Base-by-base conservation (phyloP, 2,888 invertebrate genomes). In the Apotomis betuletana region DNA sequence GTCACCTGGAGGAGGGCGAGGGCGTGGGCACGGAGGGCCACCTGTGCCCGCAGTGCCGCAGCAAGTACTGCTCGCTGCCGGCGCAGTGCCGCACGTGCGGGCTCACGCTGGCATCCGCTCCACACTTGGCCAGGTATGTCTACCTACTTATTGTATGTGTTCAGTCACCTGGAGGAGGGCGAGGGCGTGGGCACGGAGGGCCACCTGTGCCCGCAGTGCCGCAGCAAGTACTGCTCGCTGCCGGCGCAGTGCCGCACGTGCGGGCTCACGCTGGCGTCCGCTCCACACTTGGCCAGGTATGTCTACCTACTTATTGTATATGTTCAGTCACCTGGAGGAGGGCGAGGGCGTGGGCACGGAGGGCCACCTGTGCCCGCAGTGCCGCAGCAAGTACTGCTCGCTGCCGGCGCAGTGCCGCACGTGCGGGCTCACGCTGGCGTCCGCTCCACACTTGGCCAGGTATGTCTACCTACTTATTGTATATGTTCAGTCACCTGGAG, bases 321-420 rank as follows among this genome's bases (percentile, higher is more conserved):
- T 49, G 89, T 89, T 57, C 88, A 97, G 98, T 83, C 98, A 98
- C 84, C 94, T 98, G 62, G 98, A 98, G 79, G 96, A 95, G 77
- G 88, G 94, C 27, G 96, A 96, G 52, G 96, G 96, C 80, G 92
- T 96, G 62, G 95, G 95, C 65, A 96, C 96, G 36, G 96, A 96
- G 10, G 97, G 97, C 0, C 97, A 97, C 85, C 95, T 97, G 82
- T 98, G 98, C 81, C 98, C 98, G n/a, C 98, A 99, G 88, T 99
- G 99, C 89, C 96, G 97, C 80, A 97, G 98, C 90, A 98, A 99
- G 93, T 99, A 99, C 91, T 99, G 99, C 90, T 98, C 99, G 87
- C 94, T 99, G 81, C 99, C 99, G 0, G 98, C 98, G 3, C 99
- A 99, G 91, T 99, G 99, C 86, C 95, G 97, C 83, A 96, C 98